Conservation (phyloP, 30 jellyfish, hydroid and myxozoan species). For the Aurelia aurita complex sp. Pacific region DNA sequence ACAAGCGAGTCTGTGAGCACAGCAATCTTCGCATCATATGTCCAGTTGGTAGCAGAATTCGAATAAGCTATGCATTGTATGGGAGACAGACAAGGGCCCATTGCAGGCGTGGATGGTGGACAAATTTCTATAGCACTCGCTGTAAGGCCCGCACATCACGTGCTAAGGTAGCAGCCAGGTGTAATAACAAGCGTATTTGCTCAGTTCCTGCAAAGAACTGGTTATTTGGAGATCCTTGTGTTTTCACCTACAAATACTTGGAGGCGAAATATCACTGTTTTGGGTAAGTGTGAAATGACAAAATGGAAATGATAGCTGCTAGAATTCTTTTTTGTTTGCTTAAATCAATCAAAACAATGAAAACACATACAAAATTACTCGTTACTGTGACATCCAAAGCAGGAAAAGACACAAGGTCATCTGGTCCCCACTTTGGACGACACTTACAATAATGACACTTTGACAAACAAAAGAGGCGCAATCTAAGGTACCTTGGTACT, state of each 20-base stretch:
- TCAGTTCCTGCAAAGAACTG: constrained; percentile 53
- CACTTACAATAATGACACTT: too few relatives aligned
- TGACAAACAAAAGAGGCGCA: too few relatives aligned
- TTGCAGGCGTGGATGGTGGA: constrained; percentile 55
- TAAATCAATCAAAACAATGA: too few relatives aligned
- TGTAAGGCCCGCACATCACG: constrained; percentile 45
- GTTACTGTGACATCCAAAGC: too few relatives aligned
- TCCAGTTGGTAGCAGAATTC: constrained; percentile 50
- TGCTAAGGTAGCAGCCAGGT: constrained; percentile 4
- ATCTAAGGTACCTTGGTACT: too few relatives aligned
- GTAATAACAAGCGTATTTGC: constrained; percentile 34
- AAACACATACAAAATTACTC: too few relatives aligned
- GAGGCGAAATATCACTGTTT: constrained; percentile 50
- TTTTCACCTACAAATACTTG: constrained; percentile 26
- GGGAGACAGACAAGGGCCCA: constrained; percentile 43
- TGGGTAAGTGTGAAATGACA: constrained; percentile 19
- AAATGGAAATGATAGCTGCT: too few relatives aligned
- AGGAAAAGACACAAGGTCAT: too few relatives aligned
- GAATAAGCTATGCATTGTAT: constrained; percentile 52
- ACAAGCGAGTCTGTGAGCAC: constrained; percentile 61
- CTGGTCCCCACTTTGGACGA: too few relatives aligned
- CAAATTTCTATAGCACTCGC: not conserved
- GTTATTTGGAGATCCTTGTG: constrained; percentile 66
- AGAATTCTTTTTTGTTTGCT: too few relatives aligned
- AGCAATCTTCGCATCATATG: constrained; percentile 30